Conservation (phyloP, 2,113 vertebrate species). For the Colaptes auratus region DNA sequence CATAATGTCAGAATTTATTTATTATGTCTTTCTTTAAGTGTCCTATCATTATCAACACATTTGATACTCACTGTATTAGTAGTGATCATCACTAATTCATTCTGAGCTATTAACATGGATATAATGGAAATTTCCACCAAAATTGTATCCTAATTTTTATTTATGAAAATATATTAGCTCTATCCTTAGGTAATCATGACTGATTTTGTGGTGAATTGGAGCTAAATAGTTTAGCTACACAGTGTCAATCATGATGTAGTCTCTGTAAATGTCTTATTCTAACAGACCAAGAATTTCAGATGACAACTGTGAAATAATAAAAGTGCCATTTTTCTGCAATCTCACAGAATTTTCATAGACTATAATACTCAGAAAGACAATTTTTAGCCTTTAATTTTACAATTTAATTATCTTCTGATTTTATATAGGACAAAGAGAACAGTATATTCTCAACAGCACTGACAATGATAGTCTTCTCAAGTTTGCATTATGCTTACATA, state of each 20-base stretch:
- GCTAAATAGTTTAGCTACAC: background rate
- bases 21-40: background rate
- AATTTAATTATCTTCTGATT: background rate
- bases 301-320: background rate
- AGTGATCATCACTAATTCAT: background rate
- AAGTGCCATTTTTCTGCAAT: background rate
- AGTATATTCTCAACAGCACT: background rate
- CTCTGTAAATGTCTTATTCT: background rate
- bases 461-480: background rate
- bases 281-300: background rate
- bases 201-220: background rate
- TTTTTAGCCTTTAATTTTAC: background rate
- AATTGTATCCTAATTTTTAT: background rate
- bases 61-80: background rate
- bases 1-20: background rate
- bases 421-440: background rate
- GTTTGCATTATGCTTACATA: background rate
- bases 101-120: background rate
- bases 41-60: background rate
- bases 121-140: background rate
- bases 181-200: background rate
- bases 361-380: background rate
- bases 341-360: background rate
- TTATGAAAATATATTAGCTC: background rate
- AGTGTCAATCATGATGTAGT: background rate